Percentiles rank a stretch among this genome's conserved stretches.
Evolutionary conservation across 2,888 invertebrate species (phyloP).

Genomic region (Parnassius orleans): DNA sequence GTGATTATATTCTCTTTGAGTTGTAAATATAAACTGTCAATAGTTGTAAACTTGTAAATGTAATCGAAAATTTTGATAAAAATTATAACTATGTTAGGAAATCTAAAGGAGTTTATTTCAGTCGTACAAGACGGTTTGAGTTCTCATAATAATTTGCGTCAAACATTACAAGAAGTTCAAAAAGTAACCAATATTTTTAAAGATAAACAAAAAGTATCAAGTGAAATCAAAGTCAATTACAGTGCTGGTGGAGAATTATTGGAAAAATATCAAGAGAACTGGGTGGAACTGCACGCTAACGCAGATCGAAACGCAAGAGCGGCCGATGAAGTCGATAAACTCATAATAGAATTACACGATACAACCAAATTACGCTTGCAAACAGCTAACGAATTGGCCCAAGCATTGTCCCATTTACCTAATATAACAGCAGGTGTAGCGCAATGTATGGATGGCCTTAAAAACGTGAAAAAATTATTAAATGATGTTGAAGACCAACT

Average conservation of each 20-base stretch:
- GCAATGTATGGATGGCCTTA: constrained; percentile 74
- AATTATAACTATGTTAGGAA: constrained; percentile 61
- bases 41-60: too few relatives aligned
- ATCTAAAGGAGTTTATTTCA: constrained; percentile 72
- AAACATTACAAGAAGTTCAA: constrained; percentile 71
- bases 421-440: constrained; percentile 67
- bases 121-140: constrained; percentile 72
- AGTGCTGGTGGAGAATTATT: constrained; percentile 86
- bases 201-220: constrained; percentile 58
- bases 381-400: constrained; percentile 60
- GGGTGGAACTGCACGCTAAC: constrained; percentile 85
- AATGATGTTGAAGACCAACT: constrained; percentile 84
- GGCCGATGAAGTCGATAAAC: constrained; percentile 76
- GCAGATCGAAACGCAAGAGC: constrained; percentile 85
- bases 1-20: too few relatives aligned
- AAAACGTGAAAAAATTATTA: constrained; percentile 78
- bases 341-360: constrained; percentile 61
- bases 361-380: constrained; percentile 52
- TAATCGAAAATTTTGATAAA: neutral
- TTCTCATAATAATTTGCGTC: constrained; percentile 64
- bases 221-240: constrained; percentile 65
- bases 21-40: too few relatives aligned
- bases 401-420: constrained; percentile 61
- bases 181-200: constrained; percentile 68
- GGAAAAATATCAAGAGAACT: constrained; percentile 85